phyloP scores from a whole-genome alignment of 2,113 vertebrate genomes.

The Gorsachius goisagi region DNA sequence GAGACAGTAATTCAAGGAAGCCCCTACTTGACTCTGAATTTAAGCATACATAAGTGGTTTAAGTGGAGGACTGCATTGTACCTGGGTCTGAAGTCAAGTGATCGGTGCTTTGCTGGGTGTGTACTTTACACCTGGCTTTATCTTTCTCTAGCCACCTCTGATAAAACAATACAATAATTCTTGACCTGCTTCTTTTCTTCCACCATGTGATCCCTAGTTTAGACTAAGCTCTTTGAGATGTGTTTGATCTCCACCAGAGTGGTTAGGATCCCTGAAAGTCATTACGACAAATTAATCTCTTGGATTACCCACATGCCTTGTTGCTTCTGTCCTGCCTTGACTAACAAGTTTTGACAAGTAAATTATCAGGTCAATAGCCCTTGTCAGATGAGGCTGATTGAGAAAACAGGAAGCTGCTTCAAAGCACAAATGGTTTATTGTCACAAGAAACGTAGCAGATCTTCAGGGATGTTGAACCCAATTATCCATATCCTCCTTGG shows the following conservation, averaged over 20 bases:
- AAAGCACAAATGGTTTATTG: slow-evolving; percentile 57
- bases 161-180: not conserved
- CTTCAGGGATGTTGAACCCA: slow-evolving; percentile 68
- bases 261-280: slow-evolving; percentile 31
- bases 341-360: slow-evolving; percentile 70
- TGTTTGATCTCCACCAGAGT: not conserved
- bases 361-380: slow-evolving; percentile 66
- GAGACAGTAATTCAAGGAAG: not conserved
- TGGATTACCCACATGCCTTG: slow-evolving; percentile 50
- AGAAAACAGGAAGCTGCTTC: slow-evolving; percentile 31
- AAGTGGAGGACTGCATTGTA: not conserved
- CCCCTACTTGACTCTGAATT: not conserved
- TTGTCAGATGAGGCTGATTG: slow-evolving; percentile 44
- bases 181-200: not conserved
- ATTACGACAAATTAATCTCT: slow-evolving; percentile 45
- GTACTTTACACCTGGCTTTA: not conserved
- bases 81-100: not conserved
- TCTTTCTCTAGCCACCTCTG: not conserved
- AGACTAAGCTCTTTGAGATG: not conserved
- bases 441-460: slow-evolving; percentile 55
- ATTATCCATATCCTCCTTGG: slow-evolving; percentile 68
- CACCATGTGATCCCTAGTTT: not conserved
- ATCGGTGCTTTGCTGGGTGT: not conserved
- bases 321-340: slow-evolving; percentile 52
- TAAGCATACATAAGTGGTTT: not conserved